phyloP scores from a whole-genome alignment of 2,888 invertebrate genomes.

The Athetis lepigone region DNA sequence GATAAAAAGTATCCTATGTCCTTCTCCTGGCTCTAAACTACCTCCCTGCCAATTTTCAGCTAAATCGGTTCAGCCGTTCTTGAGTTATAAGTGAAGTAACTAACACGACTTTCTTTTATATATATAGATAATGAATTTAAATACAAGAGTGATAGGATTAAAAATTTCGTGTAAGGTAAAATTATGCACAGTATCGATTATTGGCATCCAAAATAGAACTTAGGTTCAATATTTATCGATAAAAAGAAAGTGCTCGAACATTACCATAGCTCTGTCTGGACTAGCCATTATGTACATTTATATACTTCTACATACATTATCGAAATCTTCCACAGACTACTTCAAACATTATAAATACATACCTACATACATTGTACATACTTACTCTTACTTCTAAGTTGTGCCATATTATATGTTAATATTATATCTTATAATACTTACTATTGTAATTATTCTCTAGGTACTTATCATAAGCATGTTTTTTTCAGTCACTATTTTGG shows the following conservation, averaged over 20 bases:
- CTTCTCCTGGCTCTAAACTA: too few species aligned
- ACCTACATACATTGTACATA: constrained; percentile 59
- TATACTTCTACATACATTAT: constrained; percentile 49
- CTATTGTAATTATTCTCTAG: constrained; percentile 17
- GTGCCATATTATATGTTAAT: constrained; percentile 49
- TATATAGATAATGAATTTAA: background rate
- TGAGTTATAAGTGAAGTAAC: too few species aligned
- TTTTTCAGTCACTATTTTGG: constrained; percentile 26
- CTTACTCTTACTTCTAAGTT: constrained; percentile 42
- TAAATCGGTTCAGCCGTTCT: too few species aligned
- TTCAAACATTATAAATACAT: constrained; percentile 53
- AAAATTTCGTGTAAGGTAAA: background rate
- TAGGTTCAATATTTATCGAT: background rate
- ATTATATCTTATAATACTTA: constrained; percentile 26
- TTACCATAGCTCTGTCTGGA: background rate
- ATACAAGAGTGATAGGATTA: background rate
- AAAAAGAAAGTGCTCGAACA: background rate
- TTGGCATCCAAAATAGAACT: too few species aligned
- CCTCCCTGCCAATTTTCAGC: too few species aligned
- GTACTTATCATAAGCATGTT: constrained; percentile 52
- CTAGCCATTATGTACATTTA: constrained; percentile 40
- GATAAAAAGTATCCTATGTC: too few species aligned
- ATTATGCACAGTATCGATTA: too few species aligned
- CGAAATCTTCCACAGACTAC: constrained; percentile 51
- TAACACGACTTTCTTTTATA: too few species aligned